Evolutionary conservation across 2,113 vertebrate genomes (phyloP).

Genomic region (Pseudorasbora parva): DNA sequence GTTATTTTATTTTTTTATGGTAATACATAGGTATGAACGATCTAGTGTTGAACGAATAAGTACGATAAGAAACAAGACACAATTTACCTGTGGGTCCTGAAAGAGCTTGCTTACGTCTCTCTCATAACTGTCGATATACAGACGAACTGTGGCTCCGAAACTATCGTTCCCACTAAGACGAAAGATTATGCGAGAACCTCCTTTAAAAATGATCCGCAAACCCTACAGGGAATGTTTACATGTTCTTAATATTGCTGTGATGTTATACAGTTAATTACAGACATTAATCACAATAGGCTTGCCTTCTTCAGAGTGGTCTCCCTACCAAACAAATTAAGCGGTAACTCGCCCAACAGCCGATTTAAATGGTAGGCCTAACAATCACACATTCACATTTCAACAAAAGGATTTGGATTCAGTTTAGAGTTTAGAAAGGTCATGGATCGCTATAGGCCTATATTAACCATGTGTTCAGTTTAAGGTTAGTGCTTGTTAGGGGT

Average conservation of each 20-base stretch:
- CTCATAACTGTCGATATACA: constrained; percentile 95
- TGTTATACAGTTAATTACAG: not conserved
- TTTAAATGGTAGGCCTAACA: too few relatives aligned
- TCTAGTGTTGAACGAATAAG: not conserved
- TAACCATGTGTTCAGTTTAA: too few relatives aligned
- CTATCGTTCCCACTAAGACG: constrained; percentile 89
- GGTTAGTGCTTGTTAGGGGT: too few relatives aligned
- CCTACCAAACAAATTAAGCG: too few relatives aligned
- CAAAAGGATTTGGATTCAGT: too few relatives aligned
- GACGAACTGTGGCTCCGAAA: constrained; percentile 85
- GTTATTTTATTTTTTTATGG: not conserved
- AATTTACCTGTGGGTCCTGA: constrained; percentile 87
- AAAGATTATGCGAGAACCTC: constrained; percentile 94
- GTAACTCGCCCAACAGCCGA: too few relatives aligned
- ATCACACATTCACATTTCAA: too few relatives aligned
- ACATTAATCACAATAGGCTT: not conserved
- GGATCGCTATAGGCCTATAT: too few relatives aligned
- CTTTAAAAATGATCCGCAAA: constrained; percentile 90
- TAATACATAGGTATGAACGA: not conserved
- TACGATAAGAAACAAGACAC: not conserved
- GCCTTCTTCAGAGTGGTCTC: too few relatives aligned
- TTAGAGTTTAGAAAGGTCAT: too few relatives aligned
- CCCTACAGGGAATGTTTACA: constrained; percentile 74
- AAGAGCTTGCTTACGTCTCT: constrained; percentile 82
- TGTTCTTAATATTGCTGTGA: not conserved